Base-by-base conservation (phyloP, 2,797 vertebrate genomes). In the Alfaro cultratus region DNA sequence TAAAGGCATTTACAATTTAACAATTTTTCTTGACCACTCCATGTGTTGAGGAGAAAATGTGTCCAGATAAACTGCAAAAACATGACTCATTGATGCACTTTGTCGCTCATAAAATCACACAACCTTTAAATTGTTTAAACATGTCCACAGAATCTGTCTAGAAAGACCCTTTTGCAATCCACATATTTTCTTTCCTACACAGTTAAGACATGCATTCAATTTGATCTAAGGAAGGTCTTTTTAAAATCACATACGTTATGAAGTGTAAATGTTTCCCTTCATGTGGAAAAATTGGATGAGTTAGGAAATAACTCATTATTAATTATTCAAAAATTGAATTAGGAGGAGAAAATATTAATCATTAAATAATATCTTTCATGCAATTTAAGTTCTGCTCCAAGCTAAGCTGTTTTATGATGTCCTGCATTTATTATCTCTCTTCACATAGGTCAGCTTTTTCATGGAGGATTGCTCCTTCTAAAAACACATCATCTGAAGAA, bases 281-380 rank as follows among this genome's bases (percentile, higher is more conserved):
- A 49, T 80, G 13, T 78, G 77, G 83, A 77, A 62, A 62, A 88
- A 81, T 77, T 77, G 57, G 90, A 93, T 92, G 88, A 34, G 60
- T 64, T 64, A 89, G 79, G 86, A 89, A 84, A 86, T 62, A 89
- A 91, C 87, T 82, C 75, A 92, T 92, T 91, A 41, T 68, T 41
- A 68, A 64, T 70, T 70, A 43, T 70, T 70, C 10, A 70, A 43
- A 70, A 70, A 45, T n/a, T 26, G 23, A 70, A 70, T 70, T 23
- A 70, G 23, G 39, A 23, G 23, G 23, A n/a, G 31, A 41, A 23
- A 70, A 43, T 43, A 62, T 16, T 43, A 77, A 87, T 93, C 91
- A 92, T 95, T 92, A 94, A 90, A 90, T 90, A 80, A 87, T 93
- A 92, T 94, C 94, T 93, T 92, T 94, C 91, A 87, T 88, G 91